Base-by-base conservation (phyloP, 2,797 vertebrate genomes). In the Setipinna tenuifilis region DNA sequence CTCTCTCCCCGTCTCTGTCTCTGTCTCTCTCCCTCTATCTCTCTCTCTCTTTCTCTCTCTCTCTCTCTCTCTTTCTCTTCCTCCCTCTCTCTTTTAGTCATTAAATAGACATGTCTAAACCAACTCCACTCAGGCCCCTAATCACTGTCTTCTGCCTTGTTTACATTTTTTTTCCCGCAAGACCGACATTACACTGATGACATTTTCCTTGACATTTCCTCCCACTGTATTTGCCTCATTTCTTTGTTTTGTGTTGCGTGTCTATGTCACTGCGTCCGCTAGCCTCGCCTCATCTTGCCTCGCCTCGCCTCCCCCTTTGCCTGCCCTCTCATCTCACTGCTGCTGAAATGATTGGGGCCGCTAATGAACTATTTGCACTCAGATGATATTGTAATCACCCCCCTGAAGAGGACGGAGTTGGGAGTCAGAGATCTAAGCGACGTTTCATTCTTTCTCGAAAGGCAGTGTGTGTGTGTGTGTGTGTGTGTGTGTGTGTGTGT, bases 371-470 rank as follows among this genome's bases (percentile, higher is more conserved):
- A 92, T 92, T 93, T 91, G 89, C 87, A 85, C 88, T 86, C 85
- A 90, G 87, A 92, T 93, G 90, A 92, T 91, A 87, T 92, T 93
- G 92, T 92, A 94, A 94, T 93, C 91, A 93, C 85, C 88, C 83
- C 28, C 1, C 84, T 80, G 86, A 87, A 88, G 88, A 85, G 86
- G 85, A 85, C 71, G 80, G 41, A 58, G 80, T 86, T 86, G 88
- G 86, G 90, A 88, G 86, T 83, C 80, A 81, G 75, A 82, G 86
- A 85, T 83, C 87, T 85, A 85, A 87, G 87, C 86, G 44, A 86
- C 28, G 16, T 5, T 75, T 17, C 12, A 3, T 59, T 59, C 17
- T 75, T 75, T 41, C 68, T 17, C 14, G 16, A 23, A 23, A 75
- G 12, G 14, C 68, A 75, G 16, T 71, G 25, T 71, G 65, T 71